Evolutionary conservation across 2,797 vertebrate genomes (phyloP).

Genomic region (Adrianichthys oophorus): DNA sequence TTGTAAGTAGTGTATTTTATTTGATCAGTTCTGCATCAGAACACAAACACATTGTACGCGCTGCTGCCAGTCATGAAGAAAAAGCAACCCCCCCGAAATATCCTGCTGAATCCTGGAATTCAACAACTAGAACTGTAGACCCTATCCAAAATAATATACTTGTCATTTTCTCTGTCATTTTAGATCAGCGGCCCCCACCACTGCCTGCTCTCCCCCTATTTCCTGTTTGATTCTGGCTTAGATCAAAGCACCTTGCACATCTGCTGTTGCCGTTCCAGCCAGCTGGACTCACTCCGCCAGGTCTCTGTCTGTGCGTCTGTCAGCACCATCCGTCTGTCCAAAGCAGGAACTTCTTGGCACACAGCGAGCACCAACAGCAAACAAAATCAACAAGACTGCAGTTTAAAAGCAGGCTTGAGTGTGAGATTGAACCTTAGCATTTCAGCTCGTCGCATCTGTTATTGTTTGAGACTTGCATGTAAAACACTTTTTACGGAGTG

Average conservation of each 20-base stretch:
- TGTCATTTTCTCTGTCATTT: constrained; percentile 39
- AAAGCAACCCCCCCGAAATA: too few relatives aligned
- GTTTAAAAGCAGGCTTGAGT: constrained; percentile 47
- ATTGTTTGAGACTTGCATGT: constrained; percentile 60
- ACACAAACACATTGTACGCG: too few relatives aligned
- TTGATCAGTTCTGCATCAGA: too few relatives aligned
- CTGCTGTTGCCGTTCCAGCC: constrained; percentile 70
- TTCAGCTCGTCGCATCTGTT: constrained; percentile 66
- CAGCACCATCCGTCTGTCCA: constrained; percentile 47
- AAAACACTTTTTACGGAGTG: constrained; percentile 23
- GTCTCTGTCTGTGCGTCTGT: constrained; percentile 56
- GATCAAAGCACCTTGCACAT: constrained; percentile 77
- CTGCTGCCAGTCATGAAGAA: too few relatives aligned
- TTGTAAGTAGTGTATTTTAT: too few relatives aligned
- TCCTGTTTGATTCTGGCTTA: constrained; percentile 67
- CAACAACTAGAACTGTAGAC: background rate
- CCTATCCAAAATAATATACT: background rate
- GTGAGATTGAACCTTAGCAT: constrained; percentile 59
- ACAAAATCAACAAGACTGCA: constrained; percentile 49
- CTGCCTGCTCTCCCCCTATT: constrained; percentile 16
- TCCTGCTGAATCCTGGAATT: background rate
- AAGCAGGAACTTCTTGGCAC: constrained; percentile 48
- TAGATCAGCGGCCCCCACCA: constrained; percentile 6
- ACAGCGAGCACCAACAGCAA: constrained; percentile 48
- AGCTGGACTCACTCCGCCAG: constrained; percentile 69